Conservation (phyloP, 2,113 vertebrate species). For the Hippocampus abdominalis region DNA sequence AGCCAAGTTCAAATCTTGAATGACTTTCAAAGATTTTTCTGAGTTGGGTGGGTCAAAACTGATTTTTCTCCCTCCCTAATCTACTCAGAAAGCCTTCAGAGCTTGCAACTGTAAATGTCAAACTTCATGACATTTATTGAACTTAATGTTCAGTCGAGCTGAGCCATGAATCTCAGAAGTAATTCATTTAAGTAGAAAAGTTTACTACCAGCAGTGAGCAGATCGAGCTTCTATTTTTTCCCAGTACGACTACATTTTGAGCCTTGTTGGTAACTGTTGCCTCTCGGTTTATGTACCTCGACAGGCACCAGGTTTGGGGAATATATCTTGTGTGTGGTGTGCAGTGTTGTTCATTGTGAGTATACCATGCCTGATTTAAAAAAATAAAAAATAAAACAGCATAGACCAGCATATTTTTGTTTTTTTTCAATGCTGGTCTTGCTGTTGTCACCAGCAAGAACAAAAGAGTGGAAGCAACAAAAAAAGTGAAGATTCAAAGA, state of each 20-base stretch:
- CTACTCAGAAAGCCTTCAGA: too few relatives aligned
- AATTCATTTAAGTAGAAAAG: not conserved
- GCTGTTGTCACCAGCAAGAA: too few relatives aligned
- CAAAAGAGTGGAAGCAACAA: too few relatives aligned
- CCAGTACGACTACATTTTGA: not conserved
- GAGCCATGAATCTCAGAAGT: not conserved
- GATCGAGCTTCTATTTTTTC: not conserved
- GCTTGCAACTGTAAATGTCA: not conserved
- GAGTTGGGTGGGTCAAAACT: not conserved
- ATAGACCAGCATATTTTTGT: too few relatives aligned
- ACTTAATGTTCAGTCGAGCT: too few relatives aligned
- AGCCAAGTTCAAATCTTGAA: not conserved
- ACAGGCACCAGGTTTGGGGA: not conserved
- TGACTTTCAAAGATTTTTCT: not conserved
- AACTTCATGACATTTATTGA: too few relatives aligned
- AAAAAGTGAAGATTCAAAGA: too few relatives aligned
- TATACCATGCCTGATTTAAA: too few relatives aligned
- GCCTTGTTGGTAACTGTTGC: not conserved
- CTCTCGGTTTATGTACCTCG: not conserved
- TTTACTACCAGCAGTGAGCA: not conserved
- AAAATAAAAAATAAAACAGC: too few relatives aligned
- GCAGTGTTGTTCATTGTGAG: too few relatives aligned
- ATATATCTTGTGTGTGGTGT: not conserved
- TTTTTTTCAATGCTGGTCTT: too few relatives aligned
- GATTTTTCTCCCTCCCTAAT: not conserved